Evolutionary conservation across 2,888 invertebrate genomes (phyloP), one percentile per base, ranked within the genome.

Genomic region (Anthophora plumipes): DNA sequence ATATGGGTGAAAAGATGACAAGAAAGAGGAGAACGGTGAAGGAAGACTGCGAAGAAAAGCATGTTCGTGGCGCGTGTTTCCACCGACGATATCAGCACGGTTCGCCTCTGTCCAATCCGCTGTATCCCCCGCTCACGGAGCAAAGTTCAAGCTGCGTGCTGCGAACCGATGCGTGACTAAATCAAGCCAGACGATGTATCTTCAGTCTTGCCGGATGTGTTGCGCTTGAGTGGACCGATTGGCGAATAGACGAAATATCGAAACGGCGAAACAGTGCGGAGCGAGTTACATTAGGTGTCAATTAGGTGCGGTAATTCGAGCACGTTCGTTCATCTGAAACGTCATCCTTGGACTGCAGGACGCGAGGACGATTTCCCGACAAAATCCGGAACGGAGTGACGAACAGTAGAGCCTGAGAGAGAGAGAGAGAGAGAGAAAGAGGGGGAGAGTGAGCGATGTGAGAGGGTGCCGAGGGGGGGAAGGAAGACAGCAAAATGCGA

Each of bases 11-110:
- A 22, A 52, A 25, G 43, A 14, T 3, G 31, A 31, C 31, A 31
- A 60, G 22, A 46, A 48, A 39, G 59, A 14, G 60, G 22, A n/a
- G n/a, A n/a, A 73, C 52, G 54, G 48, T 46, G 46, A 31, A 46
- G 20, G 37, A 63, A 55, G 11, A n/a, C n/a, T n/a, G n/a, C n/a
- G 60, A 66, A 48, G 71, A 63, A 50, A 81, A 83, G 85, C 92
- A 92, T 92, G 92, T 91, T 85, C 84, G 81, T 64, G 88, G 85
- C 89, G 90, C 92, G 92, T 92, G 92, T 85, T 92, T 87, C 84
- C 83, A 75, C 43, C 75, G 83, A 80, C 86, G 92, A 91, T 92
- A 92, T 89, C 90, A 89, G 84, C 74, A 73, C 83, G 85, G 85
- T 79, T 77, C 68, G 79, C 80, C 83, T 72, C 82, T 87, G 88